Evolutionary conservation across 2,113 vertebrate genomes (phyloP).

Genomic region (Dicrurus megarhynchus): DNA sequence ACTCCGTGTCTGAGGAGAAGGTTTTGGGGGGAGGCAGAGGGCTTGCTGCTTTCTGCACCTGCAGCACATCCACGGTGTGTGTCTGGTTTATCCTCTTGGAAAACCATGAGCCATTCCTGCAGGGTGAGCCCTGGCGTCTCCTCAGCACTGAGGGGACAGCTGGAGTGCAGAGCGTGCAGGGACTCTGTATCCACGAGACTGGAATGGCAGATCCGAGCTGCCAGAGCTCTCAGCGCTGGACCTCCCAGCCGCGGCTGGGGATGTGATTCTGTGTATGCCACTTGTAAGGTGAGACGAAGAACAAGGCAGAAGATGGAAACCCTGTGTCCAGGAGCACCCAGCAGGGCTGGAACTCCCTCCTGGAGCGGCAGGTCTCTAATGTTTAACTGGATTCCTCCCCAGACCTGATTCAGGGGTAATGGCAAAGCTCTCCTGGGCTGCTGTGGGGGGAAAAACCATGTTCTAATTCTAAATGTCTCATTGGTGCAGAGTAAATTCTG

Average conservation of each 20-base stretch:
- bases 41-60: background rate
- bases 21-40: background rate
- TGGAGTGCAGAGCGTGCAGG: background rate
- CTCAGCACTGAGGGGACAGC: background rate
- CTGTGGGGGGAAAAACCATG: background rate
- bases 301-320: background rate
- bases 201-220: background rate
- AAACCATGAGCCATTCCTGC: background rate
- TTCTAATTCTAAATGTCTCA: background rate
- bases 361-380: background rate
- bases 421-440: background rate
- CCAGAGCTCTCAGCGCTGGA: background rate
- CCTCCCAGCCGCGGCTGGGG: background rate
- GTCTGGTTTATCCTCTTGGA: background rate
- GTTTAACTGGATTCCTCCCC: background rate
- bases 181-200: background rate
- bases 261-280: background rate
- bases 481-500: background rate
- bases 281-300: background rate
- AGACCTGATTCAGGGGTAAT: background rate
- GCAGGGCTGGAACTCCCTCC: background rate
- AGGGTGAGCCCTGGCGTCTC: background rate
- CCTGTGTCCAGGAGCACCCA: background rate
- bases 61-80: accelerated
- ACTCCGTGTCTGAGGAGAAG: background rate